Conservation (phyloP, 2,888 invertebrate genomes). For the Harpalus rubripes region DNA sequence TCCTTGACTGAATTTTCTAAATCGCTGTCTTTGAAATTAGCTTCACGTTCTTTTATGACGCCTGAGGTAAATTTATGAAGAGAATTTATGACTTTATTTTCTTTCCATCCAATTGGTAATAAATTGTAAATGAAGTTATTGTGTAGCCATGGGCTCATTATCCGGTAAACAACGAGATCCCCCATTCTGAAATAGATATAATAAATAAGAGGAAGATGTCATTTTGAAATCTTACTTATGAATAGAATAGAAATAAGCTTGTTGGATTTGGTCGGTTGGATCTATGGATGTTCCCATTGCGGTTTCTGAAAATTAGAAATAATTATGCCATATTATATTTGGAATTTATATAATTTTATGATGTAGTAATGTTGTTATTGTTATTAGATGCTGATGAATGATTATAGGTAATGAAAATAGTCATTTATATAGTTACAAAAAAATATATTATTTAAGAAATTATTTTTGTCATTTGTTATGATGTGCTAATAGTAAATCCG, state of each 20-base stretch:
- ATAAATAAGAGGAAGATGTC: not conserved
- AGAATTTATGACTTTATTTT: constrained; percentile 72
- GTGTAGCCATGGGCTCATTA: constrained; percentile 27
- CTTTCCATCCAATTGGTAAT: constrained; percentile 73
- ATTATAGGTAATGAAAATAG: too few relatives aligned
- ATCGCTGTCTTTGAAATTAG: constrained; percentile 65
- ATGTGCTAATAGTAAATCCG: too few relatives aligned
- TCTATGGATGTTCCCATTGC: constrained; percentile 85
- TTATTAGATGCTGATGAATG: too few relatives aligned
- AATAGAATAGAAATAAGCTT: constrained; percentile 81
- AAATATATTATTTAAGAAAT: not conserved
- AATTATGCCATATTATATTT: not conserved
- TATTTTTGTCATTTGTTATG: too few relatives aligned
- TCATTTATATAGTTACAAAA: not conserved
- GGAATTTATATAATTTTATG: too few relatives aligned
- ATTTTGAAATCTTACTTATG: constrained; percentile 65
- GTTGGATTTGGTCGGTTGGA: constrained; percentile 76
- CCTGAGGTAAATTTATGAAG: constrained; percentile 63
- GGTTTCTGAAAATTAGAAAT: constrained; percentile 77
- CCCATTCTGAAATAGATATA: constrained; percentile 8
- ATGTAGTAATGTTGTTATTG: too few relatives aligned
- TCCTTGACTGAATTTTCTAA: constrained; percentile 13
- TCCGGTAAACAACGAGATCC: not conserved
- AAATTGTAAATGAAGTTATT: constrained; percentile 79
- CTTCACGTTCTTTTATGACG: constrained; percentile 67